phyloP scores from a whole-genome alignment of 2,113 vertebrate species.

The Tylochromis polylepis region DNA sequence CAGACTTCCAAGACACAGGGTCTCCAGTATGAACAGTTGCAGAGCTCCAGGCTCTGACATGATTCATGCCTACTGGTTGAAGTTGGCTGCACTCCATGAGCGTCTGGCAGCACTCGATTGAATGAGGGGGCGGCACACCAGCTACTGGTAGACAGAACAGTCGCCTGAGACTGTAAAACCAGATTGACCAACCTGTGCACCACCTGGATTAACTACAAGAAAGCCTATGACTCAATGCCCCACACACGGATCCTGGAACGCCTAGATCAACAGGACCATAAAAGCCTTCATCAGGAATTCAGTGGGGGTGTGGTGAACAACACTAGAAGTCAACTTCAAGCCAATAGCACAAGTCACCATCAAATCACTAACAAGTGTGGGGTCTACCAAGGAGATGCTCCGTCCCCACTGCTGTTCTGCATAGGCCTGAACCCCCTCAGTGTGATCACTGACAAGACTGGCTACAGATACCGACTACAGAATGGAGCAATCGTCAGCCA shows the following conservation, averaged over 20 bases:
- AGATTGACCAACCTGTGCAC: background rate
- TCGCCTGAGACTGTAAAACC: background rate
- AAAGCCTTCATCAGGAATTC: background rate
- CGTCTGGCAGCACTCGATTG: background rate
- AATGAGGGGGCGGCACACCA: background rate
- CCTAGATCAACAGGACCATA: background rate
- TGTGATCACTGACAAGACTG: too few species aligned
- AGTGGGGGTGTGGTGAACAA: background rate
- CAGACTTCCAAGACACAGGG: background rate
- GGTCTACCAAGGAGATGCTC: too few species aligned
- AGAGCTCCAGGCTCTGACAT: background rate
- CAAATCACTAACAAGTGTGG: too few species aligned
- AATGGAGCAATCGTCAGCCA: too few species aligned
- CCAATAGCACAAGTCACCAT: too few species aligned
- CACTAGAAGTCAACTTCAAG: too few species aligned
- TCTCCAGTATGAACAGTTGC: background rate
- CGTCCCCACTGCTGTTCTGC: too few species aligned
- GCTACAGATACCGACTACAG: too few species aligned
- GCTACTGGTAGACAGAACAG: background rate
- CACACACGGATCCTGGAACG: rapidly evolving
- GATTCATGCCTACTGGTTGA: rapidly evolving
- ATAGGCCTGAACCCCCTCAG: too few species aligned
- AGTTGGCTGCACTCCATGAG: too few species aligned
- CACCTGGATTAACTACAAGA: background rate
- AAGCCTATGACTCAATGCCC: background rate